Conservation (phyloP, 92 coral and sea anemone genomes). For the Paramuricea clavata region DNA sequence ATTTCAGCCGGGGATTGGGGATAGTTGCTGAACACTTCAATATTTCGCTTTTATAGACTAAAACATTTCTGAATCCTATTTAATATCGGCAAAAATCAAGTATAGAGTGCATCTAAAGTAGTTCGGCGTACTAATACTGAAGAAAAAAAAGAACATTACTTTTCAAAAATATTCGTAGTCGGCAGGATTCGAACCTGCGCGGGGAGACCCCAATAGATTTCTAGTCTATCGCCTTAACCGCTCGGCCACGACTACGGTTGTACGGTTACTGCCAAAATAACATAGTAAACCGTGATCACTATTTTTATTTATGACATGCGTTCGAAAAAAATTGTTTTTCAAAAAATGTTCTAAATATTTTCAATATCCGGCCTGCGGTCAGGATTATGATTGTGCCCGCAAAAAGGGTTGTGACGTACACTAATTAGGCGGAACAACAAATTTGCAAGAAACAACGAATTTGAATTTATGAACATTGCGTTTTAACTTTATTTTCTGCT, state of each 20-base stretch:
- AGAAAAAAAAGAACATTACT: background rate
- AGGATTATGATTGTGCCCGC: background rate
- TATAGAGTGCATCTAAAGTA: background rate
- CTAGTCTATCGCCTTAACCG: constrained; percentile 94
- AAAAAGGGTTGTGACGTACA: background rate
- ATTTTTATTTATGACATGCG: no score
- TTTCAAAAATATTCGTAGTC: constrained; percentile 66
- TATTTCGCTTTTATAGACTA: background rate
- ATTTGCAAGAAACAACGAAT: background rate
- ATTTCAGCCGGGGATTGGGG: background rate
- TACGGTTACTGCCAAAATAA: background rate
- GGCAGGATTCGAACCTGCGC: constrained; percentile 97
- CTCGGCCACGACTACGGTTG: constrained; percentile 81
- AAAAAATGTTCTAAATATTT: background rate
- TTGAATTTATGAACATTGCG: background rate
- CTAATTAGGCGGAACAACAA: background rate
- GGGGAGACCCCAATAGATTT: constrained; percentile 93
- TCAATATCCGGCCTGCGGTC: background rate
- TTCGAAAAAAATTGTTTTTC: background rate
- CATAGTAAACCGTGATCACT: background rate
- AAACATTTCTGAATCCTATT: background rate
- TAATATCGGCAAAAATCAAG: background rate
- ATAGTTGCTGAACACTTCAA: background rate
- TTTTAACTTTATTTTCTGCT: background rate
- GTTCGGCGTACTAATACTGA: background rate